Percentiles rank a stretch among this genome's conserved stretches.
Conservation (phyloP, 2,113 vertebrate species). For the Dipodomys ordii region DNA sequence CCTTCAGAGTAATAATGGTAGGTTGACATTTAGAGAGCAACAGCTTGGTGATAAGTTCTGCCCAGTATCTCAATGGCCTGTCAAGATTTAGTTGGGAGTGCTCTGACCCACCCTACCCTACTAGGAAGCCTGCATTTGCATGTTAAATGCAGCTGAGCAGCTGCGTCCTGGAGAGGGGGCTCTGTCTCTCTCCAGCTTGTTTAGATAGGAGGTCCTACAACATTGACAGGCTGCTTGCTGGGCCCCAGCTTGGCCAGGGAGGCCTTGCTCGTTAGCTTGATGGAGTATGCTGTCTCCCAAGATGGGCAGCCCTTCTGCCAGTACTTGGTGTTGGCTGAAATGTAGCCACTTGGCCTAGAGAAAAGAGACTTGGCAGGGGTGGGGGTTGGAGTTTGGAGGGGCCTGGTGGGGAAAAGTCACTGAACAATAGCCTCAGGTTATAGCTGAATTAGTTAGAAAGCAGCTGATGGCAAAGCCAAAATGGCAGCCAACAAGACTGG, state of each 20-base stretch:
- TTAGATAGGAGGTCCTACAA: slow-evolving; percentile 28
- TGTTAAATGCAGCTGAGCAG: slow-evolving; percentile 80
- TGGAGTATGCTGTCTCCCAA: slow-evolving; percentile 77
- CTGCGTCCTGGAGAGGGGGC: slow-evolving; percentile 75
- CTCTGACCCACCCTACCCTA: background rate
- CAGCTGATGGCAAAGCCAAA: slow-evolving; percentile 77
- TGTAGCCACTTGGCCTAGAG: slow-evolving; percentile 73
- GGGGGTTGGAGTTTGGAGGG: slow-evolving; percentile 51
- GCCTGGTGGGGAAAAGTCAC: slow-evolving; percentile 65
- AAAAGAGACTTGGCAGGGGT: slow-evolving; percentile 74
- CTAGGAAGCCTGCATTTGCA: slow-evolving; percentile 71
- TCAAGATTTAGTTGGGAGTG: slow-evolving; percentile 50
- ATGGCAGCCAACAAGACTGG: slow-evolving; percentile 69
- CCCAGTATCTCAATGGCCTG: background rate
- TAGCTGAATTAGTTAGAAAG: slow-evolving; percentile 77
- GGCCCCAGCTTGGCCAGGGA: slow-evolving; percentile 77
- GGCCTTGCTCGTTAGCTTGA: slow-evolving; percentile 85
- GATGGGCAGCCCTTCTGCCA: slow-evolving; percentile 71
- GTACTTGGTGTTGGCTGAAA: slow-evolving; percentile 63
- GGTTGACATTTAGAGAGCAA: slow-evolving; percentile 58
- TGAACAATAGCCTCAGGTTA: slow-evolving; percentile 79
- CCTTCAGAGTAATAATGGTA: background rate
- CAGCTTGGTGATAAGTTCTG: slow-evolving; percentile 47
- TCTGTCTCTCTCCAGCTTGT: slow-evolving; percentile 71
- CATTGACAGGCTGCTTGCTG: slow-evolving; percentile 69